Evolutionary conservation across 2,888 invertebrate genomes (phyloP), one percentile per base, ranked within the genome.

Genomic region (Dendrolimus pini): DNA sequence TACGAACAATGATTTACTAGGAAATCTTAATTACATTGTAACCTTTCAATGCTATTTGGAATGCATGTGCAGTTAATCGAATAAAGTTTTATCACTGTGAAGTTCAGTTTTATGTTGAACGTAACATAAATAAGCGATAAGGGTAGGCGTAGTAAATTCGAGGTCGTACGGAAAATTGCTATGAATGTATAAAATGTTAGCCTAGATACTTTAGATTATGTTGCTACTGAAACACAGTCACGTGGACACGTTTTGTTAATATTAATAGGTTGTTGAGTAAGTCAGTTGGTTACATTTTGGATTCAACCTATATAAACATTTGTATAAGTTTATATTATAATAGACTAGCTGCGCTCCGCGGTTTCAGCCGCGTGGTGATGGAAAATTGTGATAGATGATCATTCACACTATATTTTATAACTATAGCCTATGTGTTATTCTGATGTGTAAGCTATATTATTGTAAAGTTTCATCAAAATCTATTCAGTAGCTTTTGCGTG

Each of bases 111-210:
- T 56, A 54, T 58, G 59, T 57, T 55, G 52, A 56, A 60, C 55
- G 58, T 60, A 58, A 59, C 56, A 56, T 54, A 58, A 59, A 55
- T 61, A 54, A 56, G 59, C 61, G 60, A 60, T 60, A 62, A 63
- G 57, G 60, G 55, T 58, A 47, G 47, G 12, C 47, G 53, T 60
- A 60, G 59, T 62, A 60, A 56, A 56, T 58, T 41, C 68, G 65
- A 74, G 71, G 71, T 62, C 69, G 62, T 58, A 62, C 53, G 60
- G 63, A 70, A 70, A 73, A 71, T 68, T 60, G 69, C 65, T 47
- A 47, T 47, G 47, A 47, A 47, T 47, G 47, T 47, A 70, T 61
- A 58, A 55, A 61, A 61, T 63, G 63, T 55, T 60, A 64, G 56
- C 62, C 58, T 53, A 56, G 53, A 56, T 56, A 56, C 41, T 41